Conservation (phyloP, 2,888 invertebrate genomes). For the Chymomyza amoena region DNA sequence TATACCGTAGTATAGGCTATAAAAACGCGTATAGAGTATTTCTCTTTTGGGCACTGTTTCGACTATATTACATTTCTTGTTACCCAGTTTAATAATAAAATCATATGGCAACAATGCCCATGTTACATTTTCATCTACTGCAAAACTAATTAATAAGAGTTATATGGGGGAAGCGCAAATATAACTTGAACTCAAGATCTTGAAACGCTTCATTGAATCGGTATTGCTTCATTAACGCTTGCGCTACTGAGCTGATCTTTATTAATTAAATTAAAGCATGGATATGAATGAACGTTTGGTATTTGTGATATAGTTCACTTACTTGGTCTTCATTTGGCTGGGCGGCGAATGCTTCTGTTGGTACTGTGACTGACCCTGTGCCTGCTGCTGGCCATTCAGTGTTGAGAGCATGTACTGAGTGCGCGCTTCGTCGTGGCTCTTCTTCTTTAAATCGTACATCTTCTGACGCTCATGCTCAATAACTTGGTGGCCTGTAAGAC, state of each 20-base stretch:
- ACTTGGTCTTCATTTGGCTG: constrained; percentile 46
- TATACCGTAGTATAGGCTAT: no score
- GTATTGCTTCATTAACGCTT: background rate
- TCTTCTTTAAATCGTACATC: constrained; percentile 90
- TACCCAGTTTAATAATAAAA: constrained; percentile 8
- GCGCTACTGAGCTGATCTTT: background rate
- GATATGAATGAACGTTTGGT: background rate
- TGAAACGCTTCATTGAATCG: constrained; percentile 36
- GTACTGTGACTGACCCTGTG: constrained; percentile 13
- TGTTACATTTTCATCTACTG: constrained; percentile 35
- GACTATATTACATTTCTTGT: constrained; percentile 15
- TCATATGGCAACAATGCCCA: constrained; percentile 11
- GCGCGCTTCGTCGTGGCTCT: constrained; percentile 93
- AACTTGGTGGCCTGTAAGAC: constrained; percentile 87
- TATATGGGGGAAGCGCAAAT: background rate
- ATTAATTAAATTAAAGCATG: background rate
- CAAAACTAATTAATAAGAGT: constrained; percentile 51
- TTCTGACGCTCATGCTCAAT: constrained; percentile 94
- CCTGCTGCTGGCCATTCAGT: constrained; percentile 39
- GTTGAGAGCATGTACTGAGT: constrained; percentile 89
- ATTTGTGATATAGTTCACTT: constrained; percentile 34
- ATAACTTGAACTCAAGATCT: background rate
- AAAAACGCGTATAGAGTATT: no score
- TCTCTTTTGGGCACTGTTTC: no score
- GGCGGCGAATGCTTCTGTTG: constrained; percentile 10